phyloP scores from a whole-genome alignment of 2,888 invertebrate genomes.

The Norana najaformis region DNA sequence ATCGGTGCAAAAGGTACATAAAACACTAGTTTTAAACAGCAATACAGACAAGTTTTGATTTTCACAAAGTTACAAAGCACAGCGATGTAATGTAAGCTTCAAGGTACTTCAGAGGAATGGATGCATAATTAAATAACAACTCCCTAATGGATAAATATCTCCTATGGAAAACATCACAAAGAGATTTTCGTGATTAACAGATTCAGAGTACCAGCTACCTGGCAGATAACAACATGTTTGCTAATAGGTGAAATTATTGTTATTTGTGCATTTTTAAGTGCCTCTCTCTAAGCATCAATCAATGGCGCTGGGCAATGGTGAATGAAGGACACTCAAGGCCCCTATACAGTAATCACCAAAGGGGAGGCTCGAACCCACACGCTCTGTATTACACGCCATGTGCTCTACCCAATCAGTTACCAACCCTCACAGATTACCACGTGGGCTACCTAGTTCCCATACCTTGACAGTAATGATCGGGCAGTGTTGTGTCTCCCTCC shows the following conservation, averaged over 20 bases:
- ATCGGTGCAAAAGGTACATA: not conserved
- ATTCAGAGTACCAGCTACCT: not conserved
- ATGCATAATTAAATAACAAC: not conserved
- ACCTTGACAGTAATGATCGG: not conserved
- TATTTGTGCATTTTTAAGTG: too few relatives aligned
- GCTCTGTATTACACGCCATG: too few relatives aligned
- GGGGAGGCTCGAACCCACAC: too few relatives aligned
- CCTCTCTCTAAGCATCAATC: too few relatives aligned
- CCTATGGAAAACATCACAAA: not conserved
- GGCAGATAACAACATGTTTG: not conserved
- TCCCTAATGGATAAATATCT: not conserved
- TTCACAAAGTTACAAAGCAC: not conserved
- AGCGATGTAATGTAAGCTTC: not conserved
- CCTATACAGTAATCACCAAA: too few relatives aligned
- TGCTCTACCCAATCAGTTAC: too few relatives aligned
- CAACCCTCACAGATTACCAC: too few relatives aligned
- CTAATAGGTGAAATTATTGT: not conserved
- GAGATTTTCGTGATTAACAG: not conserved
- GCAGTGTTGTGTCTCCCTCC: not conserved
- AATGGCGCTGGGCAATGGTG: too few relatives aligned
- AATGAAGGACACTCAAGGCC: too few relatives aligned
- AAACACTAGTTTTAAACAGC: too few relatives aligned
- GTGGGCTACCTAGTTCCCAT: not conserved
- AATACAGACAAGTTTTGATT: not conserved
- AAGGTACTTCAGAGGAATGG: not conserved